Percentiles rank a stretch among this genome's conserved stretches.
Conservation (phyloP, 1,140 invertebrate species). For the Melipona quadrifasciata region DNA sequence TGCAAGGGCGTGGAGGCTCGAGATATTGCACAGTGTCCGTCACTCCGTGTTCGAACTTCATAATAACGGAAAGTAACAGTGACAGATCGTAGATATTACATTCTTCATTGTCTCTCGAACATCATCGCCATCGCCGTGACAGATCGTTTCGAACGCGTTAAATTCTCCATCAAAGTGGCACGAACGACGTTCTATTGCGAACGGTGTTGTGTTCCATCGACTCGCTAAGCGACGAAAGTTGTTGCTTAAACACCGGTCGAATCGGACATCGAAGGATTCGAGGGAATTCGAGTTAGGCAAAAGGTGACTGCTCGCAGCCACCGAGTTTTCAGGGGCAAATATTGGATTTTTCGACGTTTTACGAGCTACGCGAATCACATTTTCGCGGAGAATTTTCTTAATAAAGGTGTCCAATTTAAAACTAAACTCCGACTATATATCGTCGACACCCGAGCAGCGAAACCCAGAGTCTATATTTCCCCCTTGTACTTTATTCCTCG, state of each 20-base stretch:
- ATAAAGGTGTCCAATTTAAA: not conserved
- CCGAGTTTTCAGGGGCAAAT: not conserved
- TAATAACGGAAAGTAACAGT: conserved; percentile 46
- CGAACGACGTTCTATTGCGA: not conserved
- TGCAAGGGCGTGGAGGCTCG: conserved; percentile 31
- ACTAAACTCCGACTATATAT: not conserved
- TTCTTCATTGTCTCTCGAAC: conserved; percentile 26
- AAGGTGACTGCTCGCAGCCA: too few relatives aligned
- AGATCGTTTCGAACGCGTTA: not conserved
- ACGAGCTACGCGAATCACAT: not conserved
- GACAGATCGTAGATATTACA: conserved; percentile 42
- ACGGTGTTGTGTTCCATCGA: not conserved
- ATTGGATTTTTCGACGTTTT: too few relatives aligned
- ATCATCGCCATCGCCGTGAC: conserved; percentile 24
- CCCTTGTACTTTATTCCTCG: conserved; percentile 11
- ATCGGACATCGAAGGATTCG: not conserved
- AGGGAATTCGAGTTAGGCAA: not conserved
- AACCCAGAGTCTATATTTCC: not conserved
- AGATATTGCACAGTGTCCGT: conserved; percentile 37
- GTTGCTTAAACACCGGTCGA: not conserved
- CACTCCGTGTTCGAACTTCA: conserved; percentile 26
- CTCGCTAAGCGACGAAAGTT: not conserved
- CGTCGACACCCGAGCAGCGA: not conserved
- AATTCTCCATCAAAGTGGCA: not conserved
- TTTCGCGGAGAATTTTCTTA: not conserved